A percentile compares a stretch with the other conserved stretches of the same genome.
Conservation (phyloP, 2,888 invertebrate genomes). For the Drosophila quinaria region DNA sequence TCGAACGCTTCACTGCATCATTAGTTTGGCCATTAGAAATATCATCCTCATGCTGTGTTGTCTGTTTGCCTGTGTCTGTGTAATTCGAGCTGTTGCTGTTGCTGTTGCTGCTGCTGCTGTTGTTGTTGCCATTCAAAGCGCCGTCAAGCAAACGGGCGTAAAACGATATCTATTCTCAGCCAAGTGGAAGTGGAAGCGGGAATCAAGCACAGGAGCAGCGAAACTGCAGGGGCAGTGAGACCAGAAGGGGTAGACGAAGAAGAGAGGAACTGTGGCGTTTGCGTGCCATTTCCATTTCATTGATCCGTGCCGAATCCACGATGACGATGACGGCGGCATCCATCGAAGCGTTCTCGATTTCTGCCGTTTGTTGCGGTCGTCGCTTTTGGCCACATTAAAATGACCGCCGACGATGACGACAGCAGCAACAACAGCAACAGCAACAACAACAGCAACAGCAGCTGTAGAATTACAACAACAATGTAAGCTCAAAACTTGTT, state of each 20-base stretch:
- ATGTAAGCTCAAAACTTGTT: conserved; percentile 54
- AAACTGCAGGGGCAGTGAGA: neutral
- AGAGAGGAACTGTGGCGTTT: conserved; percentile 43
- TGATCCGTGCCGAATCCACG: conserved; percentile 75
- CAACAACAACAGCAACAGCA: conserved; percentile 15
- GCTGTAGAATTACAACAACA: conserved; percentile 42
- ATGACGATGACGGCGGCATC: conserved; percentile 59
- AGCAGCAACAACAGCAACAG: conserved; percentile 18
- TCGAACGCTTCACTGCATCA: conserved; percentile 33
- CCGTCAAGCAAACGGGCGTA: conserved; percentile 55
- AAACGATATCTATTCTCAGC: conserved; percentile 62
- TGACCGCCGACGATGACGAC: conserved; percentile 76
- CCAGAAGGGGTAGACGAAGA: neutral
- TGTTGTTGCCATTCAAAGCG: conserved; percentile 43
- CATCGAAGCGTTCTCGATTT: conserved; percentile 81
- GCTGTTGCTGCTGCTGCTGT: conserved; percentile 33
- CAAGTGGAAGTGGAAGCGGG: conserved; percentile 56
- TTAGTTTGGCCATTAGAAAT: conserved; percentile 55
- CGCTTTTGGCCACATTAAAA: conserved; percentile 79
- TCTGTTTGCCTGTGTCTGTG: conserved; percentile 14
- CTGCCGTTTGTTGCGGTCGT: conserved; percentile 78
- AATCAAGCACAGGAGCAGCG: conserved; percentile 64
- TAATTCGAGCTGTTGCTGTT: conserved; percentile 40
- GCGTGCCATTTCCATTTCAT: conserved; percentile 78
- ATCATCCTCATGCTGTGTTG: neutral